Percentiles rank a stretch among this genome's conserved stretches.
Conservation (phyloP, 2,113 vertebrate genomes). For the Fregetta grallaria region DNA sequence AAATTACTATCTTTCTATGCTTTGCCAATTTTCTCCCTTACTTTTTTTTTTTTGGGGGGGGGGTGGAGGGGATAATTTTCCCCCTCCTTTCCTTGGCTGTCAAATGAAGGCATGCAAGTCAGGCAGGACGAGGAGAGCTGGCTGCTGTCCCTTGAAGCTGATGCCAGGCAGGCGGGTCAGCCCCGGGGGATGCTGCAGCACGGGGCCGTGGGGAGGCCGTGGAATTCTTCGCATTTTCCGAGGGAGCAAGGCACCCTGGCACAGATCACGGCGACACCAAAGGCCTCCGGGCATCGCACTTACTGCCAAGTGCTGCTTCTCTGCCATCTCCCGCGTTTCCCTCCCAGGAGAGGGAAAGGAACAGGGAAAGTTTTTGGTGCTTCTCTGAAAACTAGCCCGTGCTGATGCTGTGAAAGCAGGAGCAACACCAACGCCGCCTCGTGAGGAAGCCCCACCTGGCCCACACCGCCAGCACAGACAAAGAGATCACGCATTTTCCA, state of each 20-base stretch:
- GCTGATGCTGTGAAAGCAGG: background rate
- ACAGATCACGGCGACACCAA: accelerated
- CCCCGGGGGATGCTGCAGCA: background rate
- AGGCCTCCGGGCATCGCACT: background rate
- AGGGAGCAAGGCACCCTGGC: background rate
- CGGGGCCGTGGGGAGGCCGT: background rate
- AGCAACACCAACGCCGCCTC: background rate
- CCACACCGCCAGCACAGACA: background rate
- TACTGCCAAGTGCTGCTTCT: background rate
- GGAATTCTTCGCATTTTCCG: background rate
- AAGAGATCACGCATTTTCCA: background rate
- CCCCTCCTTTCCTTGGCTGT: background rate
- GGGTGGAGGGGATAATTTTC: too few relatives aligned
- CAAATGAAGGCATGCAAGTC: background rate
- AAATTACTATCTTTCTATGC: background rate
- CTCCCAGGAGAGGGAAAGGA: background rate
- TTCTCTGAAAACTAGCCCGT: background rate
- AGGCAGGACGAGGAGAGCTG: background rate
- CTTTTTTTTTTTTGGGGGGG: background rate
- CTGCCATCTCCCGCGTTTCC: background rate
- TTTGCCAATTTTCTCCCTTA: background rate
- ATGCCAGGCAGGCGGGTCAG: background rate
- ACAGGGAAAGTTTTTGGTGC: background rate
- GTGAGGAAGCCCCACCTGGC: background rate
- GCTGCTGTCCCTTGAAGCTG: background rate